phyloP scores from a whole-genome alignment of 2,113 vertebrate species.

The Melanerpes formicivorus region DNA sequence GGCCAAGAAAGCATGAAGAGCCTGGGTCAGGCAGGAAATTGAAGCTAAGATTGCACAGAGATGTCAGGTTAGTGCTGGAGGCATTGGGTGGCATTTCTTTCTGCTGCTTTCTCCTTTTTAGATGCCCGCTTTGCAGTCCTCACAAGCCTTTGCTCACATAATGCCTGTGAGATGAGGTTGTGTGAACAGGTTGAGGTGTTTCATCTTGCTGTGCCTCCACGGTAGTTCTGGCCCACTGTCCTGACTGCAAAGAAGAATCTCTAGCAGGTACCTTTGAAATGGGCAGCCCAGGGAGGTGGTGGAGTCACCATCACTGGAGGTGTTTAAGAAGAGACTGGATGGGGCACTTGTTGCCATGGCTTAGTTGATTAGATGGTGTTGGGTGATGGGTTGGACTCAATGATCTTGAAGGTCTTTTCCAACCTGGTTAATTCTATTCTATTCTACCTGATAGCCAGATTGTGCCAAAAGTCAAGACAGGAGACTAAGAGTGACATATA shows the following conservation, averaged over 20 bases:
- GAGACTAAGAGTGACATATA: not conserved
- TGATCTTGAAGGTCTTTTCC: too few species aligned
- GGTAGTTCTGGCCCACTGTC: not conserved
- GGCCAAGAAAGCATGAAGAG: not conserved
- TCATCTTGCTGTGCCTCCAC: not conserved
- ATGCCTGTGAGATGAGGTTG: not conserved
- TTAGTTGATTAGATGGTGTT: too few species aligned
- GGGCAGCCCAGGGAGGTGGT: too few species aligned
- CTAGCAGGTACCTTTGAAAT: not conserved
- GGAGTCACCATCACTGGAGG: too few species aligned
- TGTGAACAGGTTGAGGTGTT: not conserved
- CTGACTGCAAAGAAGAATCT: not conserved
- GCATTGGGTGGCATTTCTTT: rapidly evolving
- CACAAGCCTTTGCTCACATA: not conserved
- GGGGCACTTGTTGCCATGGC: too few species aligned
- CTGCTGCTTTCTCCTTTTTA: not conserved
- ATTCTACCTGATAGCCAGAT: not conserved
- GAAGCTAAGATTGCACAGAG: not conserved
- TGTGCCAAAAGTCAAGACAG: not conserved
- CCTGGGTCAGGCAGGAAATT: not conserved
- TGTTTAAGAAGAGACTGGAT: too few species aligned
- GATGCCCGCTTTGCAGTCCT: not conserved
- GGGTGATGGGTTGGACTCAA: too few species aligned
- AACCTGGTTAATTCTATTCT: too few species aligned
- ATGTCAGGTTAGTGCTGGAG: not conserved